Evolutionary conservation across 2,113 vertebrate species (phyloP), one percentile per base, ranked within the genome.

Genomic region (Acrocephalus arundinaceus): DNA sequence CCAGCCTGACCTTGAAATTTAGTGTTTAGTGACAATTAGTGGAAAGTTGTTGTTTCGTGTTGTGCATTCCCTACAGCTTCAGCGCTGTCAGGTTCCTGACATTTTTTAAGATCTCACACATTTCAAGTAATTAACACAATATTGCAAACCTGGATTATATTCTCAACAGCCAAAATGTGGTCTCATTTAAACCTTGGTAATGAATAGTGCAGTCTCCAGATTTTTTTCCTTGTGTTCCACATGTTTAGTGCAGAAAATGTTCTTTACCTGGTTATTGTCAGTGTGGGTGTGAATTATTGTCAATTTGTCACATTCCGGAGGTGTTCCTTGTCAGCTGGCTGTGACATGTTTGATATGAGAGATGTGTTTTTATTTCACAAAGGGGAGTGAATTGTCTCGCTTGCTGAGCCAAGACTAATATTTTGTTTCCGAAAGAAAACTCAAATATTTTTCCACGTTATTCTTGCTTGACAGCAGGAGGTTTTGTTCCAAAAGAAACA

Each of bases 401-500:
- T 96, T 86, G 65, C 77, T 77, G 96, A 97, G 98, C 97, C 98
- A 98, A 98, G 96, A 98, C 97, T 98, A 98, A 98, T 98, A 98
- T 98, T 98, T 98, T 97, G 83, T 97, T 98, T 98, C 96, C 89
- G 95, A 97, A 98, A 92, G 97, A 97, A 98, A 98, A 97, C 78
- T 96, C 87, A 94, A 97, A 91, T 80, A 91, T 98, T 98, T 95
- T 98, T 98, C 95, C 97, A 97, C 70, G 94, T 97, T 97, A 93
- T 94, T 97, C 97, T 97, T 97, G 93, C 90, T 97, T 96, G 90
- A 98, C 95, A 97, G 97, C 95, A 94, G 75, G 78, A 95, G 94
- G 86, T 96, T 97, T 97, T 87, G 85, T 97, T 98, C 97, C 97
- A 98, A 97, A 96, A 96, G 96, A 97, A 98, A 98, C 95, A 97